Evolutionary conservation across 2,113 vertebrate species (phyloP).

Genomic region (Nothoprocta pentlandii): DNA sequence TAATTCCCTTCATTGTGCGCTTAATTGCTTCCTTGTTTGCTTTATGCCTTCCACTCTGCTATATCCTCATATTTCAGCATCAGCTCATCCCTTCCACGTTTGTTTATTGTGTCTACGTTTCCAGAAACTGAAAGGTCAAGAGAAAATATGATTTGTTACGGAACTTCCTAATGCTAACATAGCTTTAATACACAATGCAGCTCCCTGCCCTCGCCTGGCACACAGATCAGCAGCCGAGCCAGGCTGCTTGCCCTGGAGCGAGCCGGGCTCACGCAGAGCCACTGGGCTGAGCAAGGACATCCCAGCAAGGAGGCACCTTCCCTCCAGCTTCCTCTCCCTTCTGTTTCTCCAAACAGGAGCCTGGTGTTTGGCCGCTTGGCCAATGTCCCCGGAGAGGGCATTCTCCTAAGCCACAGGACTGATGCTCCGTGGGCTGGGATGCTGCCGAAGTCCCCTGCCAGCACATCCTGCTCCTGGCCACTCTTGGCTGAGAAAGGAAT

Average conservation of each 20-base stretch:
- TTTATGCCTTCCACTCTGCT: slow-evolving; percentile 39
- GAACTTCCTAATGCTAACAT: slow-evolving; percentile 12
- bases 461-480: neutral
- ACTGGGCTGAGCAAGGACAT: neutral
- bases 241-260: neutral
- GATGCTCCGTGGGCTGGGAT: neutral
- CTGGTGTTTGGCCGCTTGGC: neutral
- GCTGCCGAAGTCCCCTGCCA: neutral
- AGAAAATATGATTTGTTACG: slow-evolving; percentile 43
- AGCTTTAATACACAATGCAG: neutral
- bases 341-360: neutral
- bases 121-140: slow-evolving; percentile 55
- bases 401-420: neutral
- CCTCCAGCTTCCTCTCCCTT: neutral
- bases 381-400: neutral
- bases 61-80: slow-evolving; percentile 25
- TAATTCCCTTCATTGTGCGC: slow-evolving; percentile 44
- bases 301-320: neutral
- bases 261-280: neutral
- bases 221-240: neutral
- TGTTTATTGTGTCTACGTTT: slow-evolving; percentile 61
- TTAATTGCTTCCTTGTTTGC: slow-evolving; percentile 68
- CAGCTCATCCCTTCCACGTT: slow-evolving; percentile 15
- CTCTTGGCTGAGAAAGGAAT: neutral
- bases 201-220: neutral